Base-by-base conservation (phyloP, 2,113 vertebrate genomes). In the Edolisoma coerulescens region DNA sequence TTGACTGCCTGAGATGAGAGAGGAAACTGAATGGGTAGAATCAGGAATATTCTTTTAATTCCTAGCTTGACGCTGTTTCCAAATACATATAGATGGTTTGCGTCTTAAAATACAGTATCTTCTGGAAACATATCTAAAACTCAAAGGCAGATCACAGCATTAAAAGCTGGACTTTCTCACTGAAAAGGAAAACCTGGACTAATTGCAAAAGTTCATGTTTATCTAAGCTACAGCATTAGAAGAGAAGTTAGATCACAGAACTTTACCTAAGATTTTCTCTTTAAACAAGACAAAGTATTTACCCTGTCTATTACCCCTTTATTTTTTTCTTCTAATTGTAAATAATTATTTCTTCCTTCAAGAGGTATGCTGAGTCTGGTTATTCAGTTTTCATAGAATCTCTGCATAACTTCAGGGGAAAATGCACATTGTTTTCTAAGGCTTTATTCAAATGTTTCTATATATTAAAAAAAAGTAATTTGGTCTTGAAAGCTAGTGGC, bases 11-110 rank as follows among this genome's bases (percentile, higher is more conserved):
- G 3, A 50, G 33, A 33, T 23, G 6, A 75, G 22, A 65, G 42
- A 82, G 11, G 3, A 39, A 61, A 61, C 22, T 41, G 57, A 75
- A 26, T 49, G 19, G n/a, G 15, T 8, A 91, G 27, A 57, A 80
- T 33, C 22, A 6, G 4, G 19, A 83, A 71, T 37, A 75, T 33
- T 84, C 12, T 78, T 75, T 74, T 75, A n/a, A 53, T 49, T 87
- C 16, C 15, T 45, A 63, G 3, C 3, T 50, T 32, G 56, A 2
- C 39, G 6, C 3, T 80, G 8, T 65, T 93, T 20, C 2, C 2
- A n/a, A 64, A 28, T 17, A 78, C 0, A 0, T 11, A 49, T 26
- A 63, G 57, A 10, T 45, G 10, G 3, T 37, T 73, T 74, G 9
- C 74, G 9, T 3, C 18, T 61, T 70, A 44, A 64, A 79, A 70